Conservation (phyloP, 2,113 vertebrate genomes). For the Amblyornis subalaris region DNA sequence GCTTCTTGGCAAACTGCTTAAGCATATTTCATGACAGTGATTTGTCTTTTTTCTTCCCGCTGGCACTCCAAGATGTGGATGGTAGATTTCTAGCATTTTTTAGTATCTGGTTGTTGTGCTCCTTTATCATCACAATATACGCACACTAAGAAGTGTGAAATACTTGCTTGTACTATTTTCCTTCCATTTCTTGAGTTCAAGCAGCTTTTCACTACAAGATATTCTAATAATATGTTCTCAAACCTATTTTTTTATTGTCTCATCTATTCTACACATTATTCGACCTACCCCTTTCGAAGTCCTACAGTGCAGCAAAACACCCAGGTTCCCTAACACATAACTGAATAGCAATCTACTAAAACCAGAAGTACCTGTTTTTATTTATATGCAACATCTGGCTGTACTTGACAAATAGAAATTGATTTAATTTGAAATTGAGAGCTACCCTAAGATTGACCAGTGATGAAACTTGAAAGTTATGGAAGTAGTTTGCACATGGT, state of each 20-base stretch:
- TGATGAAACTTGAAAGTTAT: not conserved
- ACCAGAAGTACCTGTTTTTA: not conserved
- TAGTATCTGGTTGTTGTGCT: not conserved
- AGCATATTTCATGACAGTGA: not conserved
- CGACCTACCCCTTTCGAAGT: not conserved
- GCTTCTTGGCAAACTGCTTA: not conserved
- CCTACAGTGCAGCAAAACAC: not conserved
- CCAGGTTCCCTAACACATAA: not conserved
- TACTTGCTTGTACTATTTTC: not conserved
- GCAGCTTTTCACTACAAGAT: not conserved
- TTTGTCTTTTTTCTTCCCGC: not conserved
- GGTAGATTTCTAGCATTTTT: not conserved
- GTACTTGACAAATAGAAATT: not conserved
- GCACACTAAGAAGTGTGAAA: not conserved
- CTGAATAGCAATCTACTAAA: not conserved
- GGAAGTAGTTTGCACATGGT: not conserved
- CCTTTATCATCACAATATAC: not conserved
- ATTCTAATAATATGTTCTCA: not conserved
- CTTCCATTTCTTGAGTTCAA: not conserved
- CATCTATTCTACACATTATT: not conserved
- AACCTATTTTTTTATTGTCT: not conserved
- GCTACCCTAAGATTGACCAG: not conserved
- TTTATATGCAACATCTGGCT: not conserved
- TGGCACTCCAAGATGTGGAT: not conserved
- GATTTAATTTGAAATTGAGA: not conserved